A percentile compares a stretch with the other conserved stretches of the same genome.
phyloP scores from a whole-genome alignment of 30 jellyfish, hydroid and myxozoan genomes.

The Hydra vulgaris region DNA sequence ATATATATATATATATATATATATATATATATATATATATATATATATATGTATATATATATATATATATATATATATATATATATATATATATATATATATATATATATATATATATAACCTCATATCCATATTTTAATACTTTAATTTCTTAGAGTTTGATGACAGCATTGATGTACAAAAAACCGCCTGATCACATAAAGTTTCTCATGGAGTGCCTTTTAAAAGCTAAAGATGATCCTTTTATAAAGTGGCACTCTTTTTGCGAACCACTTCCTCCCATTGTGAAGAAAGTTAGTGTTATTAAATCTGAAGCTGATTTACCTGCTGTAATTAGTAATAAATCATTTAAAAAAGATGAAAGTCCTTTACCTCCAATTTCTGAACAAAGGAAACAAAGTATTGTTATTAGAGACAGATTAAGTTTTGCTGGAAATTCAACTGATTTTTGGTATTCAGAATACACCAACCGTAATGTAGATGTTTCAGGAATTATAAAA shows the following conservation, averaged over 20 bases:
- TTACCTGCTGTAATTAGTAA: background rate
- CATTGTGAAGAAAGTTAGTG: slow-evolving; percentile 36
- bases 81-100: too few relatives aligned
- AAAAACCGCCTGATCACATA: slow-evolving; percentile 80
- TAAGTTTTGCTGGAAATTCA: background rate
- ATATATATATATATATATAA: too few relatives aligned
- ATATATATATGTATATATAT: too few relatives aligned
- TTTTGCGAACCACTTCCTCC: slow-evolving; percentile 93
- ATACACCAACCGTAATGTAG: slow-evolving; percentile 16
- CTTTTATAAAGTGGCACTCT: slow-evolving; percentile 71
- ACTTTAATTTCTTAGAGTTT: slow-evolving; percentile 40
- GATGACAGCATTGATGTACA: slow-evolving; percentile 96
- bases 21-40: too few relatives aligned
- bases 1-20: too few relatives aligned
- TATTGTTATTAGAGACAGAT: background rate
- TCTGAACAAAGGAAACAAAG: background rate
- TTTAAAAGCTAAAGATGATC: slow-evolving; percentile 54
- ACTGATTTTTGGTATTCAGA: slow-evolving; percentile 32
- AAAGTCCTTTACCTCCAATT: background rate
- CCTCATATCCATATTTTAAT: too few relatives aligned
- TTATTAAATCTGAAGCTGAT: slow-evolving; percentile 27
- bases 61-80: too few relatives aligned
- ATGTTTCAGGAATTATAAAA: slow-evolving; percentile 8
- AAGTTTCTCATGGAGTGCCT: slow-evolving; percentile 69
- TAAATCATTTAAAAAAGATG: background rate